Evolutionary conservation across 2,797 vertebrate species (phyloP).

Genomic region (Simalia tracyae): DNA sequence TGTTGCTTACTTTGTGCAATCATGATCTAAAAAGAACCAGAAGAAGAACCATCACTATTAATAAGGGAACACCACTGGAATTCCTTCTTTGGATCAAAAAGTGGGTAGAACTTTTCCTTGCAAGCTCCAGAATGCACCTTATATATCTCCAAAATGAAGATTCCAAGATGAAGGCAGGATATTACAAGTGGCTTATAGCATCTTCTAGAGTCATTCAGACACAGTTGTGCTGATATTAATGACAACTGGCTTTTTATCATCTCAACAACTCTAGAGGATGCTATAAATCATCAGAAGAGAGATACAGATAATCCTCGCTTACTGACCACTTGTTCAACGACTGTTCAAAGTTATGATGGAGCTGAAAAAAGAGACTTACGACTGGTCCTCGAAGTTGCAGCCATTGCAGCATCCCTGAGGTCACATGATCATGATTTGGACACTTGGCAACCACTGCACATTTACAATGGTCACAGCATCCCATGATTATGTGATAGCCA

Average conservation of each 20-base stretch:
- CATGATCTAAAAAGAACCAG: slow-evolving; percentile 42
- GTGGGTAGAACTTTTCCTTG: neutral
- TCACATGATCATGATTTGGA: neutral
- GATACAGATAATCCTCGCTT: neutral
- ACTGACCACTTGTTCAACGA: neutral
- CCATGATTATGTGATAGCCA: neutral
- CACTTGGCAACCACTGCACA: neutral
- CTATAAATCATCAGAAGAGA: neutral
- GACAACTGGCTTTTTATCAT: neutral
- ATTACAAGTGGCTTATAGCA: neutral
- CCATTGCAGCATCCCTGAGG: neutral
- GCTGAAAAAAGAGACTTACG: neutral
- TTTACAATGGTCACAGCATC: neutral
- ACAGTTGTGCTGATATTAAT: neutral
- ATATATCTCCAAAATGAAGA: neutral
- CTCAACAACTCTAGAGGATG: neutral
- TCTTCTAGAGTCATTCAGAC: neutral
- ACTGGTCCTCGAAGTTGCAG: neutral
- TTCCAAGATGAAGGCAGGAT: neutral
- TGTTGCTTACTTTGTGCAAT: slow-evolving; percentile 68
- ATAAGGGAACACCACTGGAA: neutral
- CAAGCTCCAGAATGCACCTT: neutral
- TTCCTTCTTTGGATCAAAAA: neutral
- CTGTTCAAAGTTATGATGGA: neutral
- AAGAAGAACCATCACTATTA: neutral